Base-by-base conservation (phyloP, 2,888 invertebrate genomes). In the Gerris lacustris region DNA sequence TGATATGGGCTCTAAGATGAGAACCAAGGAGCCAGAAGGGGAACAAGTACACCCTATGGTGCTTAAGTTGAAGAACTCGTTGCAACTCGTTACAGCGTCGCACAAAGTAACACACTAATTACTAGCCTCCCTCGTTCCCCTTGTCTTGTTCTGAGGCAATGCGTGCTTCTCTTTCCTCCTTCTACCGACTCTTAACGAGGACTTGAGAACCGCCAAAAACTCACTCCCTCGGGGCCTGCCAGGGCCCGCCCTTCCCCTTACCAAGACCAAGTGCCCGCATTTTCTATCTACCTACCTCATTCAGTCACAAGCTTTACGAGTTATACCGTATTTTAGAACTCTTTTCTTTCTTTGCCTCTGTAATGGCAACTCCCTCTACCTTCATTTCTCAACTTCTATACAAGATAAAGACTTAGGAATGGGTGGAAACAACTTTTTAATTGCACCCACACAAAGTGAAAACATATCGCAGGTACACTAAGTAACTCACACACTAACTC, bases 151-250 rank as follows among this genome's bases (percentile, higher is more conserved):
- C 15, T 55, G 55, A 55, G 15, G 55, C 11, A 11, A 11, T 55
- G 55, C 55, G 55, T 55, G 55, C 55, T 15, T 55, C 31, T 31
- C 31, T 55, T 55, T 55, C 55, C 11, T 55, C 55, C 55, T 55
- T 55, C 15, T 55, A 55, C 11, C 55, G 9, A 11, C 55, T 55
- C 15, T 11, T 11, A 9, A 55, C 9, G 55, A 55, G 15, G 11
- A 55, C 11, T 55, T 55, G 55, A 55, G 55, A 55, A 55, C 55
- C 55, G 15, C 55, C 55, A 55, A 55, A 55, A 55, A 55, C 55
- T 55, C 55, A 31, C 31, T 31, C 31, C 31, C 31, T 31, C 31
- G 4, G 31, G 31, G 31, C 31, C 31, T 31, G 31, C 31, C 31
- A 31, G 4, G 31, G 31, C 31, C 31, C 31, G 31, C 31, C 31